Base-by-base conservation (phyloP, 92 coral and sea anemone genomes). In the Meandrina meandrites region DNA sequence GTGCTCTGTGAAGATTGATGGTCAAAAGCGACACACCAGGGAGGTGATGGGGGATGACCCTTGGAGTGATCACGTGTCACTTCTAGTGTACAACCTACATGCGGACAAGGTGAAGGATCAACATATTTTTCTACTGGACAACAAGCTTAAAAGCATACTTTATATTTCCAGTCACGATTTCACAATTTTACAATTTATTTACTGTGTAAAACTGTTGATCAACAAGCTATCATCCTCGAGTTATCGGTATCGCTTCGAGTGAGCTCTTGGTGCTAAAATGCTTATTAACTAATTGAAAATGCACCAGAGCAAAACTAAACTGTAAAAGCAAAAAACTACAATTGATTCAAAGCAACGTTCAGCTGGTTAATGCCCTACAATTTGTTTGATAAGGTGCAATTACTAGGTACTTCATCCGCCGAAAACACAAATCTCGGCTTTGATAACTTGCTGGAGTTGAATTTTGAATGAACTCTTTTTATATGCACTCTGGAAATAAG, bases 1-100 rank as follows among this genome's bases (percentile, higher is more conserved):
- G 98, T 92, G 98, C 73, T 91, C 93, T 48, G 86, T 94, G 69
- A 91, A 92, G 73, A 93, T 94, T 82, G 92, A 92, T 34, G 92
- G 92, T 42, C 98, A 94, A 66, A 94, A 94, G 89, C 83, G 88
- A 88, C 80, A 84, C 81, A 88, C 95, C 14, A 89, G 81, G 80
- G 98, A 94, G 81, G 89, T 92, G 81, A 86, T 75, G 70, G 87
- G 88, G 50, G 92, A 88, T 62, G 82, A 74, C 27, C 91, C 92
- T 16, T 94, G 98, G 98, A 82, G 79, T 54, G 93, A 93, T 81
- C 87, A 94, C 85, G 90, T 94, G 60, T 90, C 96, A 34, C 57
- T 94, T 31, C 80, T 94, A 76, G 96, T 94, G 45, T 82, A 94
- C 82, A 90, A 90, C 83, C 91, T 94, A 32, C 86, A 87, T 78